Percentiles rank a stretch among this genome's conserved stretches.
phyloP scores from a whole-genome alignment of 2,797 vertebrate genomes.

The Tenualosa ilisha region DNA sequence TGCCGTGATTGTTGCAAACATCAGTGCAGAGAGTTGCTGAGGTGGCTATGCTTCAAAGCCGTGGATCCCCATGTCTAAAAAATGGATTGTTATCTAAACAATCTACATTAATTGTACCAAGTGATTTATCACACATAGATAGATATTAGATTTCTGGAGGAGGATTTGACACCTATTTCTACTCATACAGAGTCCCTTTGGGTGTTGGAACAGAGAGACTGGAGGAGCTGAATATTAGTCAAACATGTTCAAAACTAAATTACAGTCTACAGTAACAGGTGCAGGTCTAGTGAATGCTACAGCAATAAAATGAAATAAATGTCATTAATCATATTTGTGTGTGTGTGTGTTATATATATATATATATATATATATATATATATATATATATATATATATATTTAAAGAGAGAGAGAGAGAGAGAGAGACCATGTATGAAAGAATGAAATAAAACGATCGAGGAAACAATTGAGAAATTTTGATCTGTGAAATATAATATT shows the following conservation, averaged over 20 bases:
- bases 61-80: not conserved
- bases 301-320: not conserved
- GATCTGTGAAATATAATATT: not conserved
- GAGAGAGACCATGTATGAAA: not conserved
- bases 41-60: conserved; percentile 58
- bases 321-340: not conserved
- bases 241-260: not conserved
- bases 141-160: conserved; percentile 19
- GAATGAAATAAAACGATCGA: not conserved
- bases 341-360: not conserved
- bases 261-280: not conserved
- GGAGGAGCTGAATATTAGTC: not conserved
- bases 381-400: no score
- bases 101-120: conserved; percentile 14
- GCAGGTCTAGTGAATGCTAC: not conserved
- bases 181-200: not conserved
- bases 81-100: not conserved
- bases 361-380: no score
- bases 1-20: conserved; percentile 19
- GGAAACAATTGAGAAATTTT: not conserved
- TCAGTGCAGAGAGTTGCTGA: conserved; percentile 58
- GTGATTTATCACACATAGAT: conserved; percentile 23
- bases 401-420: not conserved
- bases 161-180: conserved; percentile 31
- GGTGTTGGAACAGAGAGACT: not conserved